A percentile compares a stretch with the other conserved stretches of the same genome.
These are phyloP conservation scores for Acromyrmex charruanus DNA, from an alignment of 1,140 invertebrate genomes.

Conservation along the genomic window DNA sequence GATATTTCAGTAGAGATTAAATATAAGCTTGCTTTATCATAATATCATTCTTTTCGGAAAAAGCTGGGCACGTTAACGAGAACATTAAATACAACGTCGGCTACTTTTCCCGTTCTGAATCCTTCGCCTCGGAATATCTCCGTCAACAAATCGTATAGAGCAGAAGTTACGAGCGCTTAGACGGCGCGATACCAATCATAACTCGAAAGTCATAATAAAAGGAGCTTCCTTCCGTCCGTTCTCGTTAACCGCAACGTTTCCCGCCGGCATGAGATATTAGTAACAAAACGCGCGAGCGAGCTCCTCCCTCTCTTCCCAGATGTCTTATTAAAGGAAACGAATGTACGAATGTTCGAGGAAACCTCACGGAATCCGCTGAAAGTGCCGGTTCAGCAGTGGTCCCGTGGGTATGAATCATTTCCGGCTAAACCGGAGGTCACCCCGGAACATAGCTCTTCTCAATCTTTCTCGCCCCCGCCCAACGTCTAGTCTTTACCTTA, in stretches of 20 bases:
- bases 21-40: no score
- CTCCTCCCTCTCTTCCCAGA: neutral
- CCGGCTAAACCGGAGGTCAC: constrained; percentile 64
- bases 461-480: constrained; percentile 17
- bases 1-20: neutral
- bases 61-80: neutral
- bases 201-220: constrained; percentile 61
- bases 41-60: neutral
- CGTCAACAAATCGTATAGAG: constrained; percentile 45
- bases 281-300: constrained; percentile 30
- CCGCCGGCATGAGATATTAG: constrained; percentile 59
- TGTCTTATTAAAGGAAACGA: constrained; percentile 74
- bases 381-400: constrained; percentile 68
- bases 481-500: constrained; percentile 27
- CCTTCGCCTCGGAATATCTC: constrained; percentile 3
- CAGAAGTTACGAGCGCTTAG: constrained; percentile 51
- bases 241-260: constrained; percentile 54
- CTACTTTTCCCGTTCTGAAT: neutral
- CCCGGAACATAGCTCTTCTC: constrained; percentile 65
- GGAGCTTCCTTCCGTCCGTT: constrained; percentile 29
- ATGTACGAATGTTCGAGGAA: constrained; percentile 60
- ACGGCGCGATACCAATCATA: constrained; percentile 57
- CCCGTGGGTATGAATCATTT: constrained; percentile 75
- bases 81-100: neutral
- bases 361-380: constrained; percentile 65